A percentile compares a stretch with the other conserved stretches of the same genome.
Conservation (phyloP, 2,888 invertebrate species). For the Elaeidobius kamerunicus region DNA sequence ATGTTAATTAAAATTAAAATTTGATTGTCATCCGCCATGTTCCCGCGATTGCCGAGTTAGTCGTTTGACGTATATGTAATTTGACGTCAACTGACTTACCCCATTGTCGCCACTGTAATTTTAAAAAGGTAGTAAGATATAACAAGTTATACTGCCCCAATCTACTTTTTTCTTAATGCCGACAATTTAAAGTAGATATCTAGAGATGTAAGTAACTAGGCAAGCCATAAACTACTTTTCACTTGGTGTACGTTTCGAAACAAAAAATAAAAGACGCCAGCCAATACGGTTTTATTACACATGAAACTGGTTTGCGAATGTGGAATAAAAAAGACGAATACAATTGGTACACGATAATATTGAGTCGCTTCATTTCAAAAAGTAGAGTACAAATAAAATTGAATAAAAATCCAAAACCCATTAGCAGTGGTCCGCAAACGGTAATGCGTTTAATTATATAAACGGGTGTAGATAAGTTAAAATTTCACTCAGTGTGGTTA, state of each 20-base stretch:
- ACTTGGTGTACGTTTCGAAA: conserved; percentile 1
- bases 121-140: too few species aligned
- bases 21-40: too few species aligned
- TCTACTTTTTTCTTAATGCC: conserved; percentile 1
- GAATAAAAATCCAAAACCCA: too few species aligned
- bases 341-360: too few species aligned
- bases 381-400: too few species aligned
- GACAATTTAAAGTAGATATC: conserved; percentile 5
- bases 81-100: too few species aligned
- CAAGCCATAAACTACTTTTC: conserved; percentile 18
- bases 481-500: background rate
- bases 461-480: background rate
- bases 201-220: conserved; percentile 16
- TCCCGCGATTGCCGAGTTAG: too few species aligned
- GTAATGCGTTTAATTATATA: background rate
- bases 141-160: conserved; percentile 2
- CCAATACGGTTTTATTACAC: conserved; percentile 7
- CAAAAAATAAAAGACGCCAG: background rate
- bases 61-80: too few species aligned
- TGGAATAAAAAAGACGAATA: background rate
- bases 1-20: too few species aligned
- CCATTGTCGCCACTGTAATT: too few species aligned
- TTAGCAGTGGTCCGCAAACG: too few species aligned
- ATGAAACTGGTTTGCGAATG: background rate
- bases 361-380: too few species aligned